phyloP scores from a whole-genome alignment of 2,113 vertebrate genomes.

The Oreamnos americanus region DNA sequence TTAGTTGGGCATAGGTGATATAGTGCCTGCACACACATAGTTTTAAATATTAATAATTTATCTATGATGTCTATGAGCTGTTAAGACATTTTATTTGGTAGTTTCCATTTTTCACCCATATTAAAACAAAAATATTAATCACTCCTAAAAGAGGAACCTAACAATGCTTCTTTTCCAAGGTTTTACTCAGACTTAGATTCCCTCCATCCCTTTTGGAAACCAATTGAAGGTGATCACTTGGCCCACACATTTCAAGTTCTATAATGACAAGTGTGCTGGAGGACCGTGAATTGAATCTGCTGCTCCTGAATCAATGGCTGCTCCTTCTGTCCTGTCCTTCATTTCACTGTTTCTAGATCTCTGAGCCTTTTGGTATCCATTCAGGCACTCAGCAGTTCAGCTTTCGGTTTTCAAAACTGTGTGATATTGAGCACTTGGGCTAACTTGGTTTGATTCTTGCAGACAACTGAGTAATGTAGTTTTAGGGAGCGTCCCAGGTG shows the following conservation, averaged over 20 bases:
- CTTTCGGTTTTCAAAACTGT: background rate
- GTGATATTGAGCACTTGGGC: background rate
- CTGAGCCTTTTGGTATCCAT: background rate
- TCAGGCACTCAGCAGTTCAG: background rate
- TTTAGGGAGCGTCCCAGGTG: background rate
- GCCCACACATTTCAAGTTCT: constrained; percentile 48
- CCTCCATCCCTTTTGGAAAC: constrained; percentile 27
- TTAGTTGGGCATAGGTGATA: constrained; percentile 36
- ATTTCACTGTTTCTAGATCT: background rate
- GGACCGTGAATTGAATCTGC: background rate
- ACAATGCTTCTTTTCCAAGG: constrained; percentile 39
- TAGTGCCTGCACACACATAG: background rate
- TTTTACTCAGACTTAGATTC: constrained; percentile 27
- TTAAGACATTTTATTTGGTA: constrained; percentile 59
- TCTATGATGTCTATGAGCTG: constrained; percentile 32
- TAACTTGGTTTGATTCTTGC: background rate
- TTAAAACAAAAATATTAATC: constrained; percentile 74
- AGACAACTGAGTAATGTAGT: background rate
- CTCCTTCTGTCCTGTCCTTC: background rate
- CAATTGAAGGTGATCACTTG: constrained; percentile 22
- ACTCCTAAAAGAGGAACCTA: constrained; percentile 45
- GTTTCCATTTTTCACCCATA: constrained; percentile 65
- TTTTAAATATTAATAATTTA: background rate
- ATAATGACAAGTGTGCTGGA: background rate
- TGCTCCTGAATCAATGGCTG: background rate